Evolutionary conservation across 2,888 invertebrate genomes (phyloP).

Genomic region (Abscondita cerata): DNA sequence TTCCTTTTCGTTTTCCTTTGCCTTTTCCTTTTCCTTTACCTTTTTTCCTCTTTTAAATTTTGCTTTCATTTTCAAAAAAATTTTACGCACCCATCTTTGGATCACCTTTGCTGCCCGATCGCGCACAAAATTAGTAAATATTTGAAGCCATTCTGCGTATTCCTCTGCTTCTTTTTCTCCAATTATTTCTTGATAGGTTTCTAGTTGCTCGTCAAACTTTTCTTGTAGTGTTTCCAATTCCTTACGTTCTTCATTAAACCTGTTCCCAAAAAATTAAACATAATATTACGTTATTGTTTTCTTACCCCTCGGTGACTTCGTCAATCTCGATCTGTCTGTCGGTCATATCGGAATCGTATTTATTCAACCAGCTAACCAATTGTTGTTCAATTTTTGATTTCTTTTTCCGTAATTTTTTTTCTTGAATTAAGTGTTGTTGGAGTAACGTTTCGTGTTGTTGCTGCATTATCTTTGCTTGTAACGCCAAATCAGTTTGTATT

Average conservation of each 20-base stretch:
- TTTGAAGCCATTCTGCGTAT: background rate
- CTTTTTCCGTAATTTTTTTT: constrained; percentile 63
- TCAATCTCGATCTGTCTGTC: constrained; percentile 65
- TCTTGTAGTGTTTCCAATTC: background rate
- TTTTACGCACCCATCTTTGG: background rate
- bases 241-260: background rate
- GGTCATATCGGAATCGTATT: constrained; percentile 67
- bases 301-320: constrained; percentile 55
- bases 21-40: too few relatives aligned
- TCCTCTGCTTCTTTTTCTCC: background rate
- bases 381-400: constrained; percentile 67
- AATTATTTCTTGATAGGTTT: background rate
- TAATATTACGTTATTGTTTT: background rate
- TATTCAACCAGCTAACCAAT: constrained; percentile 64
- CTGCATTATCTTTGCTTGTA: constrained; percentile 59
- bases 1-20: too few relatives aligned
- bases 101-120: background rate
- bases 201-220: background rate
- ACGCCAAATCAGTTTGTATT: constrained; percentile 60
- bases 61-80: too few relatives aligned
- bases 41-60: too few relatives aligned
- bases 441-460: constrained; percentile 60
- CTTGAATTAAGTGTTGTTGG: constrained; percentile 60
- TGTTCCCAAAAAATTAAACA: too few relatives aligned
- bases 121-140: background rate